phyloP scores from a whole-genome alignment of 2,113 vertebrate species.

The Oryzias melastigma region DNA sequence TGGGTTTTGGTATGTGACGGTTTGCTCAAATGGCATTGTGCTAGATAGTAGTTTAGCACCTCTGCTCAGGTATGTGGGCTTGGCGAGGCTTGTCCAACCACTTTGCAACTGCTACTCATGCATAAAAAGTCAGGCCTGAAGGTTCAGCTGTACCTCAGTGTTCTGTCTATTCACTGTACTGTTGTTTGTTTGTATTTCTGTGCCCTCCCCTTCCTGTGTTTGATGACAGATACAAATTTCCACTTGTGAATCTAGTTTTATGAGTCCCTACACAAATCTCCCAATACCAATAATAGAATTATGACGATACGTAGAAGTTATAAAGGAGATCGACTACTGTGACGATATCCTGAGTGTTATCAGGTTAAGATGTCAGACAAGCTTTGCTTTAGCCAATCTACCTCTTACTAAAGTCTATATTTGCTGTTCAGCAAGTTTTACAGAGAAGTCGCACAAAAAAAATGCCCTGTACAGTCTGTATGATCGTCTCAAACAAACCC shows the following conservation, averaged over 20 bases:
- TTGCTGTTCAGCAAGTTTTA: too few relatives aligned
- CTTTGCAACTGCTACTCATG: constrained; percentile 8
- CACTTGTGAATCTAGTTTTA: not conserved
- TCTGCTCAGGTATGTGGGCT: constrained; percentile 62
- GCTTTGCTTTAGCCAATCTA: too few relatives aligned
- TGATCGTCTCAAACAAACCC: too few relatives aligned
- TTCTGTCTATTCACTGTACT: not conserved
- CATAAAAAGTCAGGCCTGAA: not conserved
- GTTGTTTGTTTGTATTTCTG: not conserved
- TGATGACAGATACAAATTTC: not conserved
- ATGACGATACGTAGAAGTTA: not conserved
- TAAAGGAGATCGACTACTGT: not conserved
- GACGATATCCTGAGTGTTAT: not conserved
- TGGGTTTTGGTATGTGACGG: constrained; percentile 42
- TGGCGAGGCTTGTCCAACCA: constrained; percentile 52
- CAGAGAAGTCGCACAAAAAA: too few relatives aligned
- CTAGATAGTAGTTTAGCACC: constrained; percentile 47
- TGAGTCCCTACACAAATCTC: too few relatives aligned
- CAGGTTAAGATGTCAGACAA: too few relatives aligned
- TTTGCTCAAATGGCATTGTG: constrained; percentile 46
- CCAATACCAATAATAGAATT: too few relatives aligned
- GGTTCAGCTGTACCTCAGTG: not conserved
- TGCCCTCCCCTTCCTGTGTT: not conserved
- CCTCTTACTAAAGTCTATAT: too few relatives aligned
- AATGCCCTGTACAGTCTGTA: too few relatives aligned